Evolutionary conservation across 2,888 invertebrate species (phyloP), one percentile per base, ranked within the genome.

Genomic region (Mythimna albipuncta): DNA sequence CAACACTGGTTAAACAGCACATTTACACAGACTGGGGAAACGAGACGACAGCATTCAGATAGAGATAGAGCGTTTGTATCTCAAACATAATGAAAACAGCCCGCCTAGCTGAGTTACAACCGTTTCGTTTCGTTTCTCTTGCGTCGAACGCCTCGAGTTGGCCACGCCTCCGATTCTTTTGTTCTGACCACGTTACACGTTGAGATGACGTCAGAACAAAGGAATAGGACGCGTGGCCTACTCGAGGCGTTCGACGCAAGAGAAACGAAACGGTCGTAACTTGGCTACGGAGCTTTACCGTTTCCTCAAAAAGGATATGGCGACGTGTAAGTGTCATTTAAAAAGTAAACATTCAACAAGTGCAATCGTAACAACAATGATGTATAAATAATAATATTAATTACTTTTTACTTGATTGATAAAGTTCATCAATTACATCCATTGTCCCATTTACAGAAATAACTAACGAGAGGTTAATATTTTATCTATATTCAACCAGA

Each of bases 1-100:
- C 87, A 92, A 90, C 88, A 90, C 87, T 82, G 76, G 79, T 84
- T 81, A 82, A 81, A 83, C 74, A 74, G 77, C 72, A 72, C 69
- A 76, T 72, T 58, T 75, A 63, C 58, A 72, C 72, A 80, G 77
- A 63, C 64, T 77, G 69, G 69, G 77, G 81, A 55, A 69, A 63
- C 71, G 70, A 69, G 70, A 75, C 35, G 52, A 70, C 71, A 72
- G 63, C 59, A 73, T 58, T 73, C 21, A 10, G 50, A 75, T 13
- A 57, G 32, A 66, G 38, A 69, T 19, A 58, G 21, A 52, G 50
- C 50, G 38, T 26, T 21, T 38, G 1, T 9, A 61, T 44, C 63
- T 32, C 54, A 50, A 19, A 16, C 16, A 35, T 32, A 4, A 32
- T 32, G 32, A 32, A 32, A 32, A 32, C 32, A 32, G 32, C 32